Percentiles rank a stretch among this genome's conserved stretches.
Evolutionary conservation across 2,797 vertebrate species (phyloP).

Genomic region (Pyrocephalus nanus): DNA sequence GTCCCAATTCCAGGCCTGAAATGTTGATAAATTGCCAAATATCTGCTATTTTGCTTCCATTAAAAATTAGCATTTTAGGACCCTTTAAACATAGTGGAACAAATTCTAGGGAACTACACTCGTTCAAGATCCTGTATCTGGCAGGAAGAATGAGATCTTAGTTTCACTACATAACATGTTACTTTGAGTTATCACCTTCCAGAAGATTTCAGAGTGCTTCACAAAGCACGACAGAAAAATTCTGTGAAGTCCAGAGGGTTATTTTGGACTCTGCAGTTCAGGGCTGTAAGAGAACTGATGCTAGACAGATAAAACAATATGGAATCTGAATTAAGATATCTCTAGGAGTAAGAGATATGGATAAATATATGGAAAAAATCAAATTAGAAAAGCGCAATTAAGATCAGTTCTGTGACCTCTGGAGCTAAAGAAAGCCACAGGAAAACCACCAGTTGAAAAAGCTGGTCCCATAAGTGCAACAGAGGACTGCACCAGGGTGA

Average conservation of each 20-base stretch:
- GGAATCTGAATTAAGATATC: neutral
- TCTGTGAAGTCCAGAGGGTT: neutral
- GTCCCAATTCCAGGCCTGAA: neutral
- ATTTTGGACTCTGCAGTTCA: neutral
- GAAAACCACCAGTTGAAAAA: neutral
- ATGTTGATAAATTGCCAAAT: neutral
- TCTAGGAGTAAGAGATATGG: neutral
- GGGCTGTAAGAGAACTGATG: neutral
- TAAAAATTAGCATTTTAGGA: neutral
- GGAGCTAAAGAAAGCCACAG: neutral
- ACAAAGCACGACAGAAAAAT: neutral
- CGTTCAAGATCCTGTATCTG: neutral
- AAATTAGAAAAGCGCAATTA: neutral
- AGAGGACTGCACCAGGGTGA: neutral
- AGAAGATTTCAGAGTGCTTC: neutral
- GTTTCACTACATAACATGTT: neutral
- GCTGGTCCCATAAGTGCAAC: neutral
- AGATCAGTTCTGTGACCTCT: neutral
- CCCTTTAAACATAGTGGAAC: neutral
- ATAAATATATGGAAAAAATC: neutral
- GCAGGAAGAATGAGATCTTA: neutral
- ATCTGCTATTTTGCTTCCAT: neutral
- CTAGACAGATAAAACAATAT: neutral
- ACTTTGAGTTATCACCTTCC: neutral
- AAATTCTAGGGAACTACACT: neutral